A percentile compares a stretch with the other conserved stretches of the same genome.
Evolutionary conservation across 2,113 vertebrate genomes (phyloP).

Genomic region (Sarotherodon lohbergeri): DNA sequence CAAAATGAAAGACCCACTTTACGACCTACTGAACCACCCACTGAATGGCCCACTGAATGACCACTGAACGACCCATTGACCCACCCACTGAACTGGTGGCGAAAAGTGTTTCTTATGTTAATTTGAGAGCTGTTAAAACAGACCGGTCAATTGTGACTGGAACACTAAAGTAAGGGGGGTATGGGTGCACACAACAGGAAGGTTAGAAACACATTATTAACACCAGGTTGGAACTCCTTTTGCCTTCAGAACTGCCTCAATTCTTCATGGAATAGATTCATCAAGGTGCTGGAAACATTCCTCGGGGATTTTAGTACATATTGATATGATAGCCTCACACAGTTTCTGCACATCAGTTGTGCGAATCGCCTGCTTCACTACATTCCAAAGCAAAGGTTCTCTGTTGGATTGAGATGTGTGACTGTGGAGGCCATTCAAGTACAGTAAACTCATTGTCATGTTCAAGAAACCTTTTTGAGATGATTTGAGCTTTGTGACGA

Average conservation of each 20-base stretch:
- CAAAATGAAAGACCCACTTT: too few relatives aligned
- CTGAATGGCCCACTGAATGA: too few relatives aligned
- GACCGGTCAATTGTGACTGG: too few relatives aligned
- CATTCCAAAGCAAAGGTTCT: not conserved
- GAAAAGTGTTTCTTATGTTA: too few relatives aligned
- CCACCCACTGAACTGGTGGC: too few relatives aligned
- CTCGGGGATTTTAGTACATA: not conserved
- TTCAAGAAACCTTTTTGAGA: not conserved
- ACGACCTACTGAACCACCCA: too few relatives aligned
- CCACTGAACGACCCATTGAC: too few relatives aligned
- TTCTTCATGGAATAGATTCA: not conserved
- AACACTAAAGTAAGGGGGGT: too few relatives aligned
- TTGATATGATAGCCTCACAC: not conserved
- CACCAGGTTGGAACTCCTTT: not conserved
- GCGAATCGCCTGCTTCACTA: not conserved
- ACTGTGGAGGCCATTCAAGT: not conserved
- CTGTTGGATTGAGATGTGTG: not conserved
- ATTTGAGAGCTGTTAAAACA: too few relatives aligned
- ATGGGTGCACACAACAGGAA: too few relatives aligned
- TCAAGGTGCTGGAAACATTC: not conserved
- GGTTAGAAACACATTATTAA: not conserved
- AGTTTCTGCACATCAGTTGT: not conserved
- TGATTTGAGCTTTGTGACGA: not conserved
- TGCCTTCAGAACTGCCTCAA: not conserved
- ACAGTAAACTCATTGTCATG: not conserved